Evolutionary conservation across 23 tunicate genomes (phyloP).

Genomic region (Clavelina lepadiformis): DNA sequence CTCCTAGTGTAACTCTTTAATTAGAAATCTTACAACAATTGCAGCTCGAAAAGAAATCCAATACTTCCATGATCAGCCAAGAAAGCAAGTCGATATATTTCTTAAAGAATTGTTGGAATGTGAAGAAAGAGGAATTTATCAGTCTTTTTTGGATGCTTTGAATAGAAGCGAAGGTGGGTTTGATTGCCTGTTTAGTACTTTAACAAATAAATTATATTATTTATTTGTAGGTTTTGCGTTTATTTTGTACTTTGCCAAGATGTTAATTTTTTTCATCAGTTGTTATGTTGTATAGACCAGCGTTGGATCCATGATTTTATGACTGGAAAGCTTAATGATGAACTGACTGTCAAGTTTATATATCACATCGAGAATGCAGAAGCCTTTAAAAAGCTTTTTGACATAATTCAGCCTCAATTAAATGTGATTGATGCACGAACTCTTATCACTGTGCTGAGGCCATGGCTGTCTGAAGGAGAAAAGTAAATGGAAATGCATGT

Average conservation of each 20-base stretch:
- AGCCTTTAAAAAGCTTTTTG: not conserved
- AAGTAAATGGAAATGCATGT: too few relatives aligned
- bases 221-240: not conserved
- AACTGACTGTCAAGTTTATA: not conserved
- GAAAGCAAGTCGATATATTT: too few relatives aligned
- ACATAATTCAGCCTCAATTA: not conserved
- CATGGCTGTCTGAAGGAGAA: not conserved
- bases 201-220: too few relatives aligned
- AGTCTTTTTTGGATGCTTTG: constrained; percentile 19
- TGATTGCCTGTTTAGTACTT: too few relatives aligned
- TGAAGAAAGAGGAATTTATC: too few relatives aligned
- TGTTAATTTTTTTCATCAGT: not conserved
- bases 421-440: not conserved
- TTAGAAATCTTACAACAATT: too few relatives aligned
- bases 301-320: constrained; percentile 7
- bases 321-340: constrained; percentile 1
- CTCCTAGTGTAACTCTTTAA: too few relatives aligned
- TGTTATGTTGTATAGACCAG: not conserved
- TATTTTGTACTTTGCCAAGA: not conserved
- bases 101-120: too few relatives aligned
- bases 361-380: not conserved
- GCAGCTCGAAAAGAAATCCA: too few relatives aligned
- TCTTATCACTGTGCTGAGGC: not conserved
- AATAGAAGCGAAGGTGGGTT: not conserved
- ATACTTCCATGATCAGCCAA: too few relatives aligned